Base-by-base conservation (phyloP, 2,888 invertebrate genomes). In the Parnassius glacialis region DNA sequence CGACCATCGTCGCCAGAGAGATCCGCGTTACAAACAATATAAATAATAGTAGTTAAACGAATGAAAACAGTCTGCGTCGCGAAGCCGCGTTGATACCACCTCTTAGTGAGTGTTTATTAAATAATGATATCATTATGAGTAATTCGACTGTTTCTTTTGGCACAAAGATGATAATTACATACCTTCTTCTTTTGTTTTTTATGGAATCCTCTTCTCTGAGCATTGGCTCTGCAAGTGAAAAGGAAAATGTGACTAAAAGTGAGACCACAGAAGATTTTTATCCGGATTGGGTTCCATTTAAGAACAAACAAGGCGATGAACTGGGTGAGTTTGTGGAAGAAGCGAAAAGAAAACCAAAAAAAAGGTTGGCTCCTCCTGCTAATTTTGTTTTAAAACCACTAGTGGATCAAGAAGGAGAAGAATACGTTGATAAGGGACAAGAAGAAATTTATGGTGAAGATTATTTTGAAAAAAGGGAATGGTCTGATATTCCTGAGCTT, bases 11-110 rank as follows among this genome's bases (percentile, higher is more conserved):
- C 72, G 77, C 76, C 82, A 78, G 71, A 78, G 76, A 80, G 80
- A 84, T 87, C 84, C 76, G 85, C 82, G 87, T 86, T 80, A 71
- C 75, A 87, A 89, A 90, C 88, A 90, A 87, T 91, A 91, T 91
- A 90, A 91, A 90, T 90, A 88, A 88, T 87, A 84, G 86, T 85
- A 75, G 77, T 76, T 74, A 75, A 78, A 74, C 48, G 72, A 78
- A 73, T 70, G 76, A 73, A 72, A 78, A 76, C 87, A 90, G 90
- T 90, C 76, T 70, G 72, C 72, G 70, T 72, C 83, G 82, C 80
- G 87, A 80, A 71, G 79, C 75, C 79, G 82, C 70, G 73, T 74
- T 64, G 72, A 69, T 69, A 70, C 72, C 74, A 79, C 75, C 72
- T 73, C 65, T 62, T 65, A 51, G 52, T 62, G 64, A 57, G 71